These are phyloP conservation scores for Drosophila mayri DNA, from an alignment of 1,140 invertebrate species.

Conservation along the genomic window DNA sequence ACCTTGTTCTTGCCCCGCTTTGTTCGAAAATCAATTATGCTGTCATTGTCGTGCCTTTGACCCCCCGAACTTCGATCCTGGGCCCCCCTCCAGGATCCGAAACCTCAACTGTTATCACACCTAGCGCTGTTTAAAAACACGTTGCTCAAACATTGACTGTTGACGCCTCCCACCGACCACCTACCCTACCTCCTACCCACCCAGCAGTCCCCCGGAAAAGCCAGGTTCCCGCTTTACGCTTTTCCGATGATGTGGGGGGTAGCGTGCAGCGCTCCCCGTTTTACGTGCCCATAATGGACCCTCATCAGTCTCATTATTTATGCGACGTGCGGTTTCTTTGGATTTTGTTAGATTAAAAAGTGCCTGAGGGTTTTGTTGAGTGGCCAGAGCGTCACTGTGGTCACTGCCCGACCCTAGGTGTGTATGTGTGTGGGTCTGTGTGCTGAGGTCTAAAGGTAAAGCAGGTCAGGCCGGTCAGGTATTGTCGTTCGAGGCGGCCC, in stretches of 20 bases:
- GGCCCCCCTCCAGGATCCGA: slow-evolving; percentile 6
- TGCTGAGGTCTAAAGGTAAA: slow-evolving; percentile 62
- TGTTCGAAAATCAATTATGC: slow-evolving; percentile 83
- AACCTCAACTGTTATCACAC: slow-evolving; percentile 80
- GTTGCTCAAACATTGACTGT: slow-evolving; percentile 83
- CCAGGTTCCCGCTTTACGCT: slow-evolving; percentile 15
- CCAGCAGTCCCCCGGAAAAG: slow-evolving; percentile 15
- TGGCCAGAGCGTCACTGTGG: slow-evolving; percentile 72
- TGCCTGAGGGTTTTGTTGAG: slow-evolving; percentile 81
- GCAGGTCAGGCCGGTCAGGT: slow-evolving; percentile 74
- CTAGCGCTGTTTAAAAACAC: slow-evolving; percentile 79
- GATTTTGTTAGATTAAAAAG: slow-evolving; percentile 84
- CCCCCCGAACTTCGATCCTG: slow-evolving; percentile 29
- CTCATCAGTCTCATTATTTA: slow-evolving; percentile 84
- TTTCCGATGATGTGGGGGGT: slow-evolving; percentile 27
- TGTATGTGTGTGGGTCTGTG: slow-evolving; percentile 25
- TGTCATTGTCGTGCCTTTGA: slow-evolving; percentile 82
- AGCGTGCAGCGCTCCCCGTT: slow-evolving; percentile 59
- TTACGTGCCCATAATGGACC: slow-evolving; percentile 82
- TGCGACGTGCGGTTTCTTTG: slow-evolving; percentile 83
- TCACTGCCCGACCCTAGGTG: slow-evolving; percentile 46
- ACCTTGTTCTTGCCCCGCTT: slow-evolving; percentile 69
- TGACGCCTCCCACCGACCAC: slow-evolving; percentile 24
- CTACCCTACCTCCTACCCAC: neutral
- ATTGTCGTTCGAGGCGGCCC: slow-evolving; percentile 63